Percentiles rank a stretch among this genome's conserved stretches.
Evolutionary conservation across 2,113 vertebrate species (phyloP).

Genomic region (Drymodes brunneopygia): DNA sequence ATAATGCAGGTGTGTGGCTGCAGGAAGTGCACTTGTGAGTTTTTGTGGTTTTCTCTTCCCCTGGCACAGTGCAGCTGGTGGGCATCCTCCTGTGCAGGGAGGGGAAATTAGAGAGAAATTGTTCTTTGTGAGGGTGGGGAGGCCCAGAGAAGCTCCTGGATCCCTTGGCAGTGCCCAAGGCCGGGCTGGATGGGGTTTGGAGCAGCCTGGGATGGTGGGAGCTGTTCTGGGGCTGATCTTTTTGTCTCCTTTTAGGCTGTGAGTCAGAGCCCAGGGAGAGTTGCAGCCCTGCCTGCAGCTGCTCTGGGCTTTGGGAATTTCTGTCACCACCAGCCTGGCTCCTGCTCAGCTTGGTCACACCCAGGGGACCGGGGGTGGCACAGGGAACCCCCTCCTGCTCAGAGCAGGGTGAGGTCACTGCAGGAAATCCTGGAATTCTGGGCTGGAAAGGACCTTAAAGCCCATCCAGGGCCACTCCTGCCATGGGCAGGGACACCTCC

Average conservation of each 20-base stretch:
- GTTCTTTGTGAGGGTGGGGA: background rate
- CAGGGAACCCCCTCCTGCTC: background rate
- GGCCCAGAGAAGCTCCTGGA: background rate
- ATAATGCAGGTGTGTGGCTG: background rate
- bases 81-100: background rate
- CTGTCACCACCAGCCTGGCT: accelerated
- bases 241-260: background rate
- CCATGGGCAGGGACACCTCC: background rate
- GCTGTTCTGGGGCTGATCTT: background rate
- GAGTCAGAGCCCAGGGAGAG: background rate
- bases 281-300: background rate
- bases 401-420: background rate
- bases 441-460: background rate
- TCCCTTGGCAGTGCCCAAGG: background rate
- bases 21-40: accelerated
- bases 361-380: accelerated
- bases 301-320: background rate
- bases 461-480: too few relatives aligned
- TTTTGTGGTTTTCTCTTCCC: background rate
- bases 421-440: background rate
- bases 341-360: accelerated
- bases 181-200: background rate
- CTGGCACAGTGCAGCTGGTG: background rate
- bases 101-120: background rate
- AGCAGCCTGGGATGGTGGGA: background rate